Base-by-base conservation (phyloP, 2,797 vertebrate genomes). In the Sebastes vulpes region DNA sequence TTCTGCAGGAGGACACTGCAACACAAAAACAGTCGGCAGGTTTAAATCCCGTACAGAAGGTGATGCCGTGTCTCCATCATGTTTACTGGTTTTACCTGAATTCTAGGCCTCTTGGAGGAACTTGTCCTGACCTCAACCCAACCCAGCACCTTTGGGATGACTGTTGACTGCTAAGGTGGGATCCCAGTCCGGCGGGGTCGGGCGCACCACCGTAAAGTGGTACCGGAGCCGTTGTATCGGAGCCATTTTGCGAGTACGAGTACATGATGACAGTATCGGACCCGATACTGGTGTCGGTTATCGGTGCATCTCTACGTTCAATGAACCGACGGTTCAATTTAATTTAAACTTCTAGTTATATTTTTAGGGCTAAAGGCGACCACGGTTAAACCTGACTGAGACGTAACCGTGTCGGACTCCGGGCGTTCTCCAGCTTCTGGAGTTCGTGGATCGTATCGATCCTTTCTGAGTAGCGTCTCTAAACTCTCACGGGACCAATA, bases 1-100 rank as follows among this genome's bases (percentile, higher is more conserved):
- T 21, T 96, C 83, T 2, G 93, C 93, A 46, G 96, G 94, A 82
- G 96, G 96, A 87, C 96, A 97, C 98, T 99, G 90, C 58, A 92
- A 92, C 59, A 89, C 54, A 86, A 5, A 35, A 63, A 53, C 9
- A 68, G 12, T 11, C 1, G 9, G 1, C 10, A 12, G 6, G 38
- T 48, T 20, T 21, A 21, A 46, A 46, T 6, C 32, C 9, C 4
- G 42, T 46, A 16, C 42, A 46, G 42, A 7, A 46, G 42, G 42
- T 6, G 12, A 42, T 42, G 38, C 32, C 4, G 38, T 46, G 14
- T 18, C 32, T 32, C 32, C 42, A 48, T 48, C 46, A 48, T n/a
- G 16, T 48, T 48, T 48, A 32, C 10, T 42, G 38, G 14, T 32
- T 32, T 32, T 32, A 32, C 32, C 32, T 21, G 11, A 18, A 10